Evolutionary conservation across 1,140 invertebrate genomes (phyloP).

Genomic region (Anadara kagoshimensis): DNA sequence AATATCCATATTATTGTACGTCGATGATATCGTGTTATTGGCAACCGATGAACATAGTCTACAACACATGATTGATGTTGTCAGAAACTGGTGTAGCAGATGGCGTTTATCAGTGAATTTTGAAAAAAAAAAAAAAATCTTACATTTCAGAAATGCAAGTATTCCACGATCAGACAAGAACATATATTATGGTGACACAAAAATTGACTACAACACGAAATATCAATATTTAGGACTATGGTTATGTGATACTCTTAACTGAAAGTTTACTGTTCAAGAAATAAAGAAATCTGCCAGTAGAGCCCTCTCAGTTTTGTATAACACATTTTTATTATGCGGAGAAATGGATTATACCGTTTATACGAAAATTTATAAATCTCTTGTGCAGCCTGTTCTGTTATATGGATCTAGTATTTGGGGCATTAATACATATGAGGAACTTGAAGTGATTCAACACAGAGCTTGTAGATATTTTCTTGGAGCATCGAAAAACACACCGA

Average conservation of each 20-base stretch:
- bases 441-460: constrained; percentile 9
- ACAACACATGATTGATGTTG: not conserved
- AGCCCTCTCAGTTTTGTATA: constrained; percentile 8
- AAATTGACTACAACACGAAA: not conserved
- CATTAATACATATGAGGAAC: constrained; percentile 1
- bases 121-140: constrained; percentile 15
- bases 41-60: not conserved
- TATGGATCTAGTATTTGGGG: constrained; percentile 25
- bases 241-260: constrained; percentile 3
- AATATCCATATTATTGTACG: constrained; percentile 8
- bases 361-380: constrained; percentile 4
- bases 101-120: not conserved
- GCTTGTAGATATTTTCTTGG: constrained; percentile 12
- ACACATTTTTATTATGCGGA: constrained; percentile 7
- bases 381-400: constrained; percentile 19
- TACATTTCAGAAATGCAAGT: constrained; percentile 14
- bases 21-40: not conserved
- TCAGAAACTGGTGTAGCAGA: not conserved
- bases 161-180: not conserved
- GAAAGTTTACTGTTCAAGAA: not conserved
- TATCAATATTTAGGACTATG: constrained; percentile 18
- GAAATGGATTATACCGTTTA: constrained; percentile 7
- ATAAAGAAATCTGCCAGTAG: constrained; percentile 14
- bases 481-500: constrained; percentile 2
- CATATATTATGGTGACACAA: constrained; percentile 3